phyloP scores from a whole-genome alignment of 2,797 vertebrate species.

The Trematomus bernacchii region DNA sequence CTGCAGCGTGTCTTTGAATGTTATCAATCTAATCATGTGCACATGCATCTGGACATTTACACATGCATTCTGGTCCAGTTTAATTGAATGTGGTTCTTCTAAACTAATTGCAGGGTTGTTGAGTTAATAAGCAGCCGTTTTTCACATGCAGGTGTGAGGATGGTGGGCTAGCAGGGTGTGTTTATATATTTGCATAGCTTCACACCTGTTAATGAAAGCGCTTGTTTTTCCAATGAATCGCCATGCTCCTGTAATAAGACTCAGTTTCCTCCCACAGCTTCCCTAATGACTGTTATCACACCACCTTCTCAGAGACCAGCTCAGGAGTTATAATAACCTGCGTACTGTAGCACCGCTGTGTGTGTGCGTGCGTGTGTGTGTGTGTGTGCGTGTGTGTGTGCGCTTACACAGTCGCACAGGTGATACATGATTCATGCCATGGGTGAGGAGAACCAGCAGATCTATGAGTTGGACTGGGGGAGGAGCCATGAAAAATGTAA shows the following conservation, averaged over 20 bases:
- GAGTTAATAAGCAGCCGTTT: constrained; percentile 77
- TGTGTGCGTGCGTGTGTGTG: constrained; percentile 21
- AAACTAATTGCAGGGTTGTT: constrained; percentile 75
- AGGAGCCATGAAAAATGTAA: constrained; percentile 32
- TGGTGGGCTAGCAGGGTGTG: constrained; percentile 58
- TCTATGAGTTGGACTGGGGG: constrained; percentile 20
- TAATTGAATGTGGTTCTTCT: constrained; percentile 60
- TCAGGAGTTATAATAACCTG: constrained; percentile 80
- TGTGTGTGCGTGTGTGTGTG: constrained; percentile 25
- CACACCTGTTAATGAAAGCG: constrained; percentile 83
- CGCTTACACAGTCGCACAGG: constrained; percentile 50
- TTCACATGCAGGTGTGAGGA: constrained; percentile 73
- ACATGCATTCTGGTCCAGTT: constrained; percentile 35
- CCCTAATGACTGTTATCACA: constrained; percentile 88
- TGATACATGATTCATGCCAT: constrained; percentile 54
- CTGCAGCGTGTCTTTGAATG: neutral
- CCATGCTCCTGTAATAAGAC: constrained; percentile 80
- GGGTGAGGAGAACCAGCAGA: constrained; percentile 49
- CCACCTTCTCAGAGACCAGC: constrained; percentile 71
- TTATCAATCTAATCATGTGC: constrained; percentile 2
- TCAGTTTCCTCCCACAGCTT: constrained; percentile 81
- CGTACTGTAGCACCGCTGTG: constrained; percentile 38
- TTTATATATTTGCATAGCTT: constrained; percentile 82
- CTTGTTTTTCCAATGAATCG: constrained; percentile 82
- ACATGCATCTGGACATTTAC: constrained; percentile 42